These are phyloP conservation scores for Isotomurus palustris DNA, from an alignment of 2,888 invertebrate genomes.

Conservation along the genomic window DNA sequence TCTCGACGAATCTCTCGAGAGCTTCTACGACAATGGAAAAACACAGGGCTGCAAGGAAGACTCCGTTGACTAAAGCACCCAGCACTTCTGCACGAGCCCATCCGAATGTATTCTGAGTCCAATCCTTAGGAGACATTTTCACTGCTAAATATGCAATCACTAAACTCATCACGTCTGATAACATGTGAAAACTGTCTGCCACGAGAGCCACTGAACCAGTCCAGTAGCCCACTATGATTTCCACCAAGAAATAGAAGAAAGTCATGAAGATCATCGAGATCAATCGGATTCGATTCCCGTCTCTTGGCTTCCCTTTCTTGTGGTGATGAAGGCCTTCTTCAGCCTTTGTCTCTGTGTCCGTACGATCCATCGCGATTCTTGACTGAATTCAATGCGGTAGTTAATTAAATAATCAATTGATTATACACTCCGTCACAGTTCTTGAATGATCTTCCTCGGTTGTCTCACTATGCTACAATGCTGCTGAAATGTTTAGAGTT, in stretches of 20 bases:
- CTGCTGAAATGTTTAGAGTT: too few relatives aligned
- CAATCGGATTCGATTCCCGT: conserved; percentile 75
- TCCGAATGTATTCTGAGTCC: conserved; percentile 98
- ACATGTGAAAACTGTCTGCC: conserved; percentile 97
- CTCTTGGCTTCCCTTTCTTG: not conserved
- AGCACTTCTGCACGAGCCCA: conserved; percentile 98
- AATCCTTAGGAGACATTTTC: conserved; percentile 93
- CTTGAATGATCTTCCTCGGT: too few relatives aligned
- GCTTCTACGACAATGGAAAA: conserved; percentile 97
- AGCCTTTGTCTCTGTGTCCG: too few relatives aligned
- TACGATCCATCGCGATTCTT: too few relatives aligned
- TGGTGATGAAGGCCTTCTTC: too few relatives aligned
- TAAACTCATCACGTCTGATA: conserved; percentile 93
- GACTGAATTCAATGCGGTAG: too few relatives aligned
- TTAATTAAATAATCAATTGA: too few relatives aligned
- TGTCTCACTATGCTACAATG: too few relatives aligned
- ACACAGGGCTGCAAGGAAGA: conserved; percentile 94
- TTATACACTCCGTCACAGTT: too few relatives aligned
- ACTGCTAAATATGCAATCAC: conserved; percentile 90
- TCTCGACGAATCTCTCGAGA: conserved; percentile 77
- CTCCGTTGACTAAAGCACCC: conserved; percentile 94
- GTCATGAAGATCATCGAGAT: conserved; percentile 90
- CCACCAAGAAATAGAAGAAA: conserved; percentile 85
- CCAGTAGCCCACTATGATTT: conserved; percentile 89
- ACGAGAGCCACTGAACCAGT: conserved; percentile 95